Percentiles rank a stretch among this genome's conserved stretches.
Conservation (phyloP, 2,888 invertebrate genomes). For the Tanypteryx hageni region DNA sequence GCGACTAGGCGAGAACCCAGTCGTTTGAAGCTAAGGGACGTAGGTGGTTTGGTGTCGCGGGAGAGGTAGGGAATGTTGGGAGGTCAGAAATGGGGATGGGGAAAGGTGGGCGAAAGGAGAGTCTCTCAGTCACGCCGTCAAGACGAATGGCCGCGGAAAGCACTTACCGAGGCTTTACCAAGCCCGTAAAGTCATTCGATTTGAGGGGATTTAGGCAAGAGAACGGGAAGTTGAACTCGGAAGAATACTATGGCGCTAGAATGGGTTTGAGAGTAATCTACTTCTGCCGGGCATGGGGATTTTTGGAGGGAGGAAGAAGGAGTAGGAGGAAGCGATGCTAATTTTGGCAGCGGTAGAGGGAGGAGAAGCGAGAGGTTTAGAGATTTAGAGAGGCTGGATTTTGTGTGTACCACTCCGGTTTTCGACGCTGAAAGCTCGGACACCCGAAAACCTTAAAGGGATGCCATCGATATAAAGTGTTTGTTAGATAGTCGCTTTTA, state of each 20-base stretch:
- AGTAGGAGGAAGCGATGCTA: not conserved
- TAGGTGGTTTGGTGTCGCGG: not conserved
- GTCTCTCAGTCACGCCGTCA: not conserved
- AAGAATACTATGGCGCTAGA: not conserved
- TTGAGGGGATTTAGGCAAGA: constrained; percentile 2
- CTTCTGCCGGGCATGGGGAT: not conserved
- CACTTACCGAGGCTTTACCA: constrained; percentile 2
- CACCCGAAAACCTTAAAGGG: not conserved
- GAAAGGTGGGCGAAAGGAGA: not conserved
- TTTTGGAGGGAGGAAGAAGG: not conserved
- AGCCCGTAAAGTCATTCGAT: constrained; percentile 5
- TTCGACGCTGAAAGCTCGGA: not conserved
- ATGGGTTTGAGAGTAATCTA: constrained; percentile 9
- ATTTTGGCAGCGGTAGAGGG: not conserved
- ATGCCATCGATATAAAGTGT: not conserved
- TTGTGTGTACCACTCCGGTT: not conserved
- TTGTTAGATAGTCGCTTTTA: not conserved
- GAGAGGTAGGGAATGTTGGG: not conserved
- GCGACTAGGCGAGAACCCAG: no score
- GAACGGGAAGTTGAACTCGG: constrained; percentile 18
- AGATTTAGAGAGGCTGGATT: not conserved
- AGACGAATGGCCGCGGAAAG: not conserved
- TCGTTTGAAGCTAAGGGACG: no score
- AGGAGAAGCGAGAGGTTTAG: not conserved
- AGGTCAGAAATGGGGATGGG: not conserved